These are phyloP conservation scores for Strix aluco DNA, from an alignment of 2,113 vertebrate species.

Conservation along the genomic window DNA sequence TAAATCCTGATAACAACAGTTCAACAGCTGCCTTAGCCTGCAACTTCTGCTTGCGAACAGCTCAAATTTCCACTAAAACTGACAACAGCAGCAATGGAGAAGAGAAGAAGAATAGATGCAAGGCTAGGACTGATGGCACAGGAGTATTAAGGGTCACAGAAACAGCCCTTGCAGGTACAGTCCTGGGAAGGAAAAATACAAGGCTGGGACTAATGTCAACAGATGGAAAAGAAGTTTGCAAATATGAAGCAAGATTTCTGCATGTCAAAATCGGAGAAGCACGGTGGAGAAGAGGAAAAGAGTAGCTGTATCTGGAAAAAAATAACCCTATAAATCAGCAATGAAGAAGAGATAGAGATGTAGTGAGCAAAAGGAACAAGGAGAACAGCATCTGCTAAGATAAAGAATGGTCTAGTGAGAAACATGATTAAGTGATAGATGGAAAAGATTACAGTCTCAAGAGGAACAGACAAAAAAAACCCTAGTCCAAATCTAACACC, in stretches of 20 bases:
- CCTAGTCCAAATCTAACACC: not conserved
- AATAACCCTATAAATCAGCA: not conserved
- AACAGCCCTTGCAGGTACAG: not conserved
- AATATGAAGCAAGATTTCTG: not conserved
- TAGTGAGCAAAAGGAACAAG: not conserved
- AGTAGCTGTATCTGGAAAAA: not conserved
- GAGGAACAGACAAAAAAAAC: not conserved
- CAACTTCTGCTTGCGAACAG: not conserved
- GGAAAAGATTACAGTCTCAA: not conserved
- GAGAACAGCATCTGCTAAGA: not conserved
- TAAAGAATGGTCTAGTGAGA: not conserved
- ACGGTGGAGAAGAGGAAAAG: not conserved
- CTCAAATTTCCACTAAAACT: not conserved
- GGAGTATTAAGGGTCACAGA: not conserved
- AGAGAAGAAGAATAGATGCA: not conserved
- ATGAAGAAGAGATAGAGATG: not conserved
- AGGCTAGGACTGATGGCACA: not conserved
- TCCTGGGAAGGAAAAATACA: not conserved
- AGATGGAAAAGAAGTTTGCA: not conserved
- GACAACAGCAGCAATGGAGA: not conserved
- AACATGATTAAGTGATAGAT: not conserved
- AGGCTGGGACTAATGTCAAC: not conserved
- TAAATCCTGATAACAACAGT: not conserved
- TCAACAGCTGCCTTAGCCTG: not conserved
- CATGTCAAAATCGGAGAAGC: not conserved